These are phyloP conservation scores for Hypolimnas misippus DNA, from an alignment of 2,888 invertebrate species.

Conservation along the genomic window DNA sequence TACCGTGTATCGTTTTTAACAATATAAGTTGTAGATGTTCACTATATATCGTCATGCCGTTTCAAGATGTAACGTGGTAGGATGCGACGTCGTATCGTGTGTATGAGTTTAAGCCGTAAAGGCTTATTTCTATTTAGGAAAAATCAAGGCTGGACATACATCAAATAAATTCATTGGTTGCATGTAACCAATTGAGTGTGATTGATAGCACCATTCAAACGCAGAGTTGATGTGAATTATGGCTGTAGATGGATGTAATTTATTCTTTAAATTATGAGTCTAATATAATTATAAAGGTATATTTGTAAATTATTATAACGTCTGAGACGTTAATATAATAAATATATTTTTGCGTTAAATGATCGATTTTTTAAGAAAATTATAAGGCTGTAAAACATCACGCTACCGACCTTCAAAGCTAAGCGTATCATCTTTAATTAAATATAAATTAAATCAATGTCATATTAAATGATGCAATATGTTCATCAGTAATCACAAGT, in stretches of 20 bases:
- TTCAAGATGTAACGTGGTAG: too few species aligned
- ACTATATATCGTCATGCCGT: too few species aligned
- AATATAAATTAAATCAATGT: not conserved
- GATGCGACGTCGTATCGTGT: too few species aligned
- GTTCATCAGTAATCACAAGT: not conserved
- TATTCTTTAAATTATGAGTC: not conserved
- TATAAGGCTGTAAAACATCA: too few species aligned
- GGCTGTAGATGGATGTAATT: not conserved
- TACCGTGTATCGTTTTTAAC: too few species aligned
- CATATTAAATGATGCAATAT: not conserved
- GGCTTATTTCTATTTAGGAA: constrained; percentile 21
- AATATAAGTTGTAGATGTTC: too few species aligned
- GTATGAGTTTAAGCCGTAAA: too few species aligned
- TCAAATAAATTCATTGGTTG: constrained; percentile 28
- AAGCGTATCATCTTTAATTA: too few species aligned
- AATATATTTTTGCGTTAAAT: too few species aligned
- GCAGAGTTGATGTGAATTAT: not conserved
- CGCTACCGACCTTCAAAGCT: too few species aligned
- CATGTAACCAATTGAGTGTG: constrained; percentile 32
- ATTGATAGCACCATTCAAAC: constrained; percentile 31
- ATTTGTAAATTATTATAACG: not conserved
- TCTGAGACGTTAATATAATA: too few species aligned
- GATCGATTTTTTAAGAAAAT: too few species aligned
- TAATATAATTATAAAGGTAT: not conserved
- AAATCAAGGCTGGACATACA: constrained; percentile 23